Percentiles rank a stretch among this genome's conserved stretches.
Conservation (phyloP, 2,797 vertebrate species). For the Notolabrus celidotus region DNA sequence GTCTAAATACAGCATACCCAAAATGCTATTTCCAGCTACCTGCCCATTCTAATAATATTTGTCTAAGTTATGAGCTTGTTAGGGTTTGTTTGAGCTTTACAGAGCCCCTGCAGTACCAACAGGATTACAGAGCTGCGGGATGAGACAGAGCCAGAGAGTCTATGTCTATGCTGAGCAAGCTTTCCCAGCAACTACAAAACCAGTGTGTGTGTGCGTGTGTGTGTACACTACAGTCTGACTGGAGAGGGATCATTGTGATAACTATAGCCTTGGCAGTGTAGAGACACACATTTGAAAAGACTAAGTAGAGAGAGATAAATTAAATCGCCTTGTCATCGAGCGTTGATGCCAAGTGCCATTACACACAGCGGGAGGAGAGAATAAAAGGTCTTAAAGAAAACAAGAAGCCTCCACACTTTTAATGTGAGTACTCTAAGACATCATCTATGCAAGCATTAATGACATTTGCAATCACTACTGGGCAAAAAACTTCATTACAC, state of each 20-base stretch:
- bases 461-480: conserved; percentile 76
- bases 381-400: conserved; percentile 70
- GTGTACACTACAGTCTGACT: conserved; percentile 32
- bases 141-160: conserved; percentile 43
- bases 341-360: conserved; percentile 71
- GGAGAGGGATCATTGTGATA: conserved; percentile 54
- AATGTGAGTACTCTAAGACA: conserved; percentile 72
- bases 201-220: conserved; percentile 3
- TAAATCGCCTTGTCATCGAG: conserved; percentile 64
- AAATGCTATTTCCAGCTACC: conserved; percentile 35
- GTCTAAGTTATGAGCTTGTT: conserved; percentile 44
- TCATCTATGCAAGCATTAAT: conserved; percentile 76
- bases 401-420: conserved; percentile 66
- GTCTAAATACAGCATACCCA: conserved; percentile 17
- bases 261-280: conserved; percentile 45
- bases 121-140: conserved; percentile 51
- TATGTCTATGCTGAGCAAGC: conserved; percentile 57
- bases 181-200: conserved; percentile 27
- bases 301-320: conserved; percentile 69
- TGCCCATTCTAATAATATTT: conserved; percentile 30
- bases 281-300: conserved; percentile 55
- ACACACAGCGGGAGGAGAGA: conserved; percentile 67
- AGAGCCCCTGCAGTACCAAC: conserved; percentile 40
- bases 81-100: conserved; percentile 49
- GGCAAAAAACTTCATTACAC: conserved; percentile 75